phyloP scores from a whole-genome alignment of 2,888 invertebrate genomes.

The Julus scanicus region DNA sequence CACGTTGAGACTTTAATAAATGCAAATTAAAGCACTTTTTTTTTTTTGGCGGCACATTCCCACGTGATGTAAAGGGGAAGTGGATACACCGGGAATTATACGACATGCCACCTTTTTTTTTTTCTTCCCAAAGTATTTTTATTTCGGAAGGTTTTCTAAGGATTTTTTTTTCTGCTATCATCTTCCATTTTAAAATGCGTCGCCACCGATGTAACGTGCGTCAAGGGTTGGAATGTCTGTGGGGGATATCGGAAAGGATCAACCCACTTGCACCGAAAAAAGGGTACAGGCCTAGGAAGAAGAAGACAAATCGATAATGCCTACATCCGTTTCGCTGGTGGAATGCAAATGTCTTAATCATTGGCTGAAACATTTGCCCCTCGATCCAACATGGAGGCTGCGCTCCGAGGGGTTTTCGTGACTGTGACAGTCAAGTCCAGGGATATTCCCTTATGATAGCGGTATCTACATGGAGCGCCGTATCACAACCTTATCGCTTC shows the following conservation, averaged over 20 bases:
- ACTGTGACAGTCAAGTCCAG: neutral
- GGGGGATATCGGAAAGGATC: slow-evolving; percentile 20
- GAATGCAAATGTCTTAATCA: slow-evolving; percentile 50
- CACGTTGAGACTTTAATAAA: neutral
- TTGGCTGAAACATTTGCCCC: neutral
- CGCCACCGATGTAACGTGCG: neutral
- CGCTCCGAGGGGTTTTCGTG: neutral
- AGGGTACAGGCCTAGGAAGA: slow-evolving; percentile 10
- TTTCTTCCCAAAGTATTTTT: neutral
- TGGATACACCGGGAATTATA: neutral
- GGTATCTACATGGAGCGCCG: too few relatives aligned
- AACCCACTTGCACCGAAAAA: slow-evolving; percentile 21
- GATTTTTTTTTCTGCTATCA: slow-evolving; percentile 11
- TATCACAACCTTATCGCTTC: too few relatives aligned
- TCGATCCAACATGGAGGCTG: neutral
- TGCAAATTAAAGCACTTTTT: slow-evolving; percentile 20
- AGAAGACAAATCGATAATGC: slow-evolving; percentile 49
- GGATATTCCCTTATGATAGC: neutral
- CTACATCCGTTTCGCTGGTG: slow-evolving; percentile 34
- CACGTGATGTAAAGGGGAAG: slow-evolving; percentile 22
- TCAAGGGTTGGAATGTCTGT: neutral
- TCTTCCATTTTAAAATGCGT: slow-evolving; percentile 17
- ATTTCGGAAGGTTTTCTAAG: neutral
- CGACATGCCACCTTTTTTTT: neutral
- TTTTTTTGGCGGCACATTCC: neutral